Evolutionary conservation across 2,888 invertebrate genomes (phyloP), one percentile per base, ranked within the genome.

Genomic region (Ormyrus nitidulus): DNA sequence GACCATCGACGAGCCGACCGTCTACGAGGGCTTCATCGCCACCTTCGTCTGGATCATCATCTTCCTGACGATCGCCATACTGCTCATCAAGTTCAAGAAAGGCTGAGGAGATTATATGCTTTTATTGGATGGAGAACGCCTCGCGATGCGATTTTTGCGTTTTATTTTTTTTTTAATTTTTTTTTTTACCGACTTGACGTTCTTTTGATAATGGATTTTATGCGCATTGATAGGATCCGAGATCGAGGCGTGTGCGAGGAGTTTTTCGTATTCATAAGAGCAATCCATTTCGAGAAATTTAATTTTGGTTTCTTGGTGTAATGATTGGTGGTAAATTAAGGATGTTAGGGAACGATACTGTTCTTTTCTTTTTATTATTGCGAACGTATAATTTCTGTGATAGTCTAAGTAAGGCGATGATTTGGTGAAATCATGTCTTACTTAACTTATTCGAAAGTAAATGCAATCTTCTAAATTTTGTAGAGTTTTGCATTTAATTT

Each of bases 61-160:
- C 9, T 96, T 96, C 85, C 91, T 96, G 79, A 94, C 94, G 1
- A 89, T 94, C 11, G 95, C 96, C 88, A 94, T 96, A 84, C 89
- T 96, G 48, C 89, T 96, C 79, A 92, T 96, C 61, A 96, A 96
- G 89, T 97, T 96, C 86, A 96, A 95, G 89, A 96, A 96, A 91
- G 96, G 96, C 83, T 96, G 93, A 92, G 54, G 58, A 48, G n/a
- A 56, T 13, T 4, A 46, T 44, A 46, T 4, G 1, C 46, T 59
- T 1, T 1, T 51, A 8, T 8, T 61, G n/a, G 1, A 3, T 34
- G 34, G 3, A 4, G 34, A 34, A 34, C 34, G 34, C n/a, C 4
- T 48, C 54, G 10, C 13, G 13, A 6, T 11, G 13, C 19, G 34
- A 34, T 34, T 34, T 34, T 34, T 34, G 34, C 3, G 34, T 34